Evolutionary conservation across 2,888 invertebrate genomes (phyloP).

Genomic region (Ceramica pisi): DNA sequence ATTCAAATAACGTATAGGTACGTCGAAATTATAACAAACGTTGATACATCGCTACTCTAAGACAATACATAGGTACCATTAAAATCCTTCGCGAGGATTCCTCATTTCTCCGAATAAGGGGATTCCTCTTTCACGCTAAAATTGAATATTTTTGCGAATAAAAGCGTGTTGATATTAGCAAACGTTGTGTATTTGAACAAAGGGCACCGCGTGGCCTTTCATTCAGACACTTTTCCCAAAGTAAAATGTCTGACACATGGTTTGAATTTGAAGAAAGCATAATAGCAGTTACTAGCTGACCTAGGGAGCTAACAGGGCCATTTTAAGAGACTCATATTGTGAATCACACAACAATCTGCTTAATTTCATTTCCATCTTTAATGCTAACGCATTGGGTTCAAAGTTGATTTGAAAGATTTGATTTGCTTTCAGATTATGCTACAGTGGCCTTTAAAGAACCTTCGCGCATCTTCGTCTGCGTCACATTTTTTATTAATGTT

Average conservation of each 20-base stretch:
- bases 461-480: too few relatives aligned
- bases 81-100: neutral
- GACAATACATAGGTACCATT: slow-evolving; percentile 20
- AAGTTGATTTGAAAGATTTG: too few relatives aligned
- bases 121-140: slow-evolving; percentile 27
- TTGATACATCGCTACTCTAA: slow-evolving; percentile 8
- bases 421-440: too few relatives aligned
- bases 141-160: slow-evolving; percentile 53
- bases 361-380: too few relatives aligned
- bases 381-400: too few relatives aligned
- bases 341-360: too few relatives aligned
- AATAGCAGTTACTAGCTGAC: too few relatives aligned
- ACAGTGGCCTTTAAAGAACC: too few relatives aligned
- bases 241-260: slow-evolving; percentile 35
- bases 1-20: slow-evolving; percentile 16
- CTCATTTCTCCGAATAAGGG: neutral
- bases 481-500: too few relatives aligned
- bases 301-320: too few relatives aligned
- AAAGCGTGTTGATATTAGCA: slow-evolving; percentile 52
- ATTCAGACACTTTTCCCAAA: slow-evolving; percentile 16
- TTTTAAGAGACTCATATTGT: too few relatives aligned
- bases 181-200: slow-evolving; percentile 53
- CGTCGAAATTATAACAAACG: neutral
- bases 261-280: slow-evolving; percentile 1
- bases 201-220: slow-evolving; percentile 25